phyloP scores from a whole-genome alignment of 1,140 invertebrate genomes.

The Pseudoatta argentina region DNA sequence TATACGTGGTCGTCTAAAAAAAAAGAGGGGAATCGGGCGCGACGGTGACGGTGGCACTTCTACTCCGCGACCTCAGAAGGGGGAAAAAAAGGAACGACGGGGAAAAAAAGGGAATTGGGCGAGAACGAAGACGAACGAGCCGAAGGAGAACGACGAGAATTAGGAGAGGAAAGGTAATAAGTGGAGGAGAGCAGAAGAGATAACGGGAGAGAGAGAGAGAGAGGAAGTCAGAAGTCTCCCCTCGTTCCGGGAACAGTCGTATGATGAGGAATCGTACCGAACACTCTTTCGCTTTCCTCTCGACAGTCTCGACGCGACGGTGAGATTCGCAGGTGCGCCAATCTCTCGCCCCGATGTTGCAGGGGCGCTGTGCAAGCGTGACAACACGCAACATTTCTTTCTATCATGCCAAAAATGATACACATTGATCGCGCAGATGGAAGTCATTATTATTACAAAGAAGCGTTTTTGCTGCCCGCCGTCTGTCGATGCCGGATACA shows the following conservation, averaged over 20 bases:
- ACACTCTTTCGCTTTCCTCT: slow-evolving; percentile 45
- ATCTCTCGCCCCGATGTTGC: slow-evolving; percentile 34
- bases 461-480: slow-evolving; percentile 54
- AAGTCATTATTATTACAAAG: slow-evolving; percentile 63
- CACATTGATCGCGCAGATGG: slow-evolving; percentile 43
- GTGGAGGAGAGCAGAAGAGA: slow-evolving; percentile 21
- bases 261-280: slow-evolving; percentile 54
- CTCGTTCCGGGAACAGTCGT: slow-evolving; percentile 53
- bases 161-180: slow-evolving; percentile 52
- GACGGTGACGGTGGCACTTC: slow-evolving; percentile 71
- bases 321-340: slow-evolving; percentile 51
- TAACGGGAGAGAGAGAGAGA: neutral
- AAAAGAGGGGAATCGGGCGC: slow-evolving; percentile 40
- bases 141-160: slow-evolving; percentile 63
- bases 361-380: slow-evolving; percentile 47
- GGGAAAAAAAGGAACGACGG: neutral
- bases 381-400: slow-evolving; percentile 65
- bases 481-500: slow-evolving; percentile 54
- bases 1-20: slow-evolving; percentile 57
- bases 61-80: slow-evolving; percentile 38
- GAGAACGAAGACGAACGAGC: slow-evolving; percentile 40
- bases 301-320: neutral
- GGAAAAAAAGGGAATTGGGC: neutral
- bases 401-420: slow-evolving; percentile 60
- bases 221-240: slow-evolving; percentile 40